Evolutionary conservation across 2,113 vertebrate genomes (phyloP).

Genomic region (Neogobius melanostomus): DNA sequence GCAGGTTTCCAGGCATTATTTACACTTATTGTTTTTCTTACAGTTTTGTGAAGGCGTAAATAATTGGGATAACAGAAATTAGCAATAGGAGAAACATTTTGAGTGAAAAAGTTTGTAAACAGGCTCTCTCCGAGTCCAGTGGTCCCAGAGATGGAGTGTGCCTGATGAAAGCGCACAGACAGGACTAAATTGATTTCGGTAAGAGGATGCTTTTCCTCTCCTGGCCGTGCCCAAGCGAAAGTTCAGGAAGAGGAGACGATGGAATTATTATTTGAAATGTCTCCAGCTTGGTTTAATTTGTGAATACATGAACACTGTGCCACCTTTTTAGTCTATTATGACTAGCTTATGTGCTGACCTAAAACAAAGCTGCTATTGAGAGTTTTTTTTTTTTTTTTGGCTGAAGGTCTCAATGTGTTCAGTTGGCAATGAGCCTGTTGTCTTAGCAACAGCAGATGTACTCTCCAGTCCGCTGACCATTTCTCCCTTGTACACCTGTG

Average conservation of each 20-base stretch:
- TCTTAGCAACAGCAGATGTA: slow-evolving; percentile 24
- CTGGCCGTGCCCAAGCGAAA: slow-evolving; percentile 37
- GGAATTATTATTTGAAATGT: slow-evolving; percentile 40
- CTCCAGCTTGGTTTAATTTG: slow-evolving; percentile 14
- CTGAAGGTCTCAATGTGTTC: slow-evolving; percentile 8
- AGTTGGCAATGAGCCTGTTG: slow-evolving; percentile 9
- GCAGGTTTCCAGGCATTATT: too few relatives aligned
- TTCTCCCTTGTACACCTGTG: slow-evolving; percentile 2
- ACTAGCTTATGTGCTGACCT: background rate
- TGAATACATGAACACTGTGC: slow-evolving; percentile 11
- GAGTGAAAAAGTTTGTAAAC: background rate
- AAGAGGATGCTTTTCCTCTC: slow-evolving; percentile 32
- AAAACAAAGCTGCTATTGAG: background rate
- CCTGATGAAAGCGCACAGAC: slow-evolving; percentile 10
- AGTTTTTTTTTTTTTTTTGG: background rate
- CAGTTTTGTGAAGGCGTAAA: too few relatives aligned
- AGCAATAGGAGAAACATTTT: background rate
- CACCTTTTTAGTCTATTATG: background rate
- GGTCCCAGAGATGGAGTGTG: slow-evolving; percentile 28
- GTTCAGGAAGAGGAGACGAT: slow-evolving; percentile 37
- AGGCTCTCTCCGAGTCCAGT: slow-evolving; percentile 2
- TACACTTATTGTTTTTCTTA: too few relatives aligned
- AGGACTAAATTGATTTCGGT: slow-evolving; percentile 29
- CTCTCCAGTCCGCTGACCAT: slow-evolving; percentile 17
- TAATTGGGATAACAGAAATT: background rate